Conservation (phyloP, 2,797 vertebrate genomes). For the Tapirus indicus region DNA sequence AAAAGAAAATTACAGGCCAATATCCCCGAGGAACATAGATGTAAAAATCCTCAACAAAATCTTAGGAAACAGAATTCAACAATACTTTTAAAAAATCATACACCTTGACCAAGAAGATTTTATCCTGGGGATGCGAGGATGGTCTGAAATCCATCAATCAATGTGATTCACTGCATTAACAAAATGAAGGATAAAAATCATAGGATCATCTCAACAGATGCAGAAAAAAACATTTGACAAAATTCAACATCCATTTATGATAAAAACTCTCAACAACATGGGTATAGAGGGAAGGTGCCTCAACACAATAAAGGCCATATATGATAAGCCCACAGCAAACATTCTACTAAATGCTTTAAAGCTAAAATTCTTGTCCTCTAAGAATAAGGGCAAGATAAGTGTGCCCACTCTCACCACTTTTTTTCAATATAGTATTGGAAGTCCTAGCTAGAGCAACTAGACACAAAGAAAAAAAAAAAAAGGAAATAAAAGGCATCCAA, state of each 20-base stretch:
- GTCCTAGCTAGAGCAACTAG: background rate
- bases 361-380: background rate
- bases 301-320: background rate
- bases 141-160: background rate
- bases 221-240: background rate
- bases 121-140: background rate
- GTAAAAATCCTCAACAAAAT: background rate
- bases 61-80: background rate
- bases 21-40: background rate
- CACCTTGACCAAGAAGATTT: background rate
- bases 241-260: background rate
- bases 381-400: background rate
- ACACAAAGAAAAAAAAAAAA: background rate
- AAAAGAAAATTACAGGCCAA: background rate
- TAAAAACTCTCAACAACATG: background rate
- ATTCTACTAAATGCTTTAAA: background rate
- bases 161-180: background rate
- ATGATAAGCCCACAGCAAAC: background rate
- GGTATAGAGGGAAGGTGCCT: background rate
- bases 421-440: too few species aligned
- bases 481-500: too few species aligned
- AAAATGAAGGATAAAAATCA: background rate
- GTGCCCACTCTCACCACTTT: background rate
- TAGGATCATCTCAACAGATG: background rate
- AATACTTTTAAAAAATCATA: background rate